Base-by-base conservation (phyloP, 2,113 vertebrate genomes). In the Seriola aureovittata region DNA sequence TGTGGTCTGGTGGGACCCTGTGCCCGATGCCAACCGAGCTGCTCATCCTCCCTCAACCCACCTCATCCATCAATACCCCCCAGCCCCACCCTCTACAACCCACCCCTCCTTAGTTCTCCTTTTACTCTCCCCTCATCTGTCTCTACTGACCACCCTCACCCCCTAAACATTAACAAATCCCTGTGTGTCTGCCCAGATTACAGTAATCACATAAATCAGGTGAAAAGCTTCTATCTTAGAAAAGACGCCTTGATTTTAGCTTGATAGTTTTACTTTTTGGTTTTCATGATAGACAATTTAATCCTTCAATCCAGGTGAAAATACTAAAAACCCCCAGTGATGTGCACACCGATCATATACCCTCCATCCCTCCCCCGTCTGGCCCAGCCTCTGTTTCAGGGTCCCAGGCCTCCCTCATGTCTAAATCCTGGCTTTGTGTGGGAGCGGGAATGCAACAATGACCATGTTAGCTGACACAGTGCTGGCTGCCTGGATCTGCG, bases 381-480 rank as follows among this genome's bases (percentile, higher is more conserved):
- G 11, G 55, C 46, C 65, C 69, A 50, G 63, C 69, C 63, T 78
- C 67, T 38, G 62, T 79, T 78, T 68, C 29, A 46, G 54, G 59
- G 25, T 71, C 77, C 60, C 54, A 8, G 44, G 29, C 10, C 63
- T 70, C 46, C 42, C 54, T 63, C 13, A 0, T n/a, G 4, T 71
- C 74, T 88, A 93, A 95, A 95, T 92, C 87, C 92, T 36, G 82
- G 74, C 87, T 88, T 93, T 93, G 85, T 92, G 68, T 62, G 2
- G 48, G 59, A 67, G 85, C 82, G 80, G 83, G 48, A 85, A 32
- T 32, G 58, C 54, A 89, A 92, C 91, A 94, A 93, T 89, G 89
- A 81, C 68, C 60, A 65, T 71, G 86, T 89, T 90, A 91, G 85
- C 92, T 92, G 90, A 92, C 90, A 81, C 85, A 91, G 85, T 82